Conservation (phyloP, 2,113 vertebrate genomes). For the Zosterops japonicus region DNA sequence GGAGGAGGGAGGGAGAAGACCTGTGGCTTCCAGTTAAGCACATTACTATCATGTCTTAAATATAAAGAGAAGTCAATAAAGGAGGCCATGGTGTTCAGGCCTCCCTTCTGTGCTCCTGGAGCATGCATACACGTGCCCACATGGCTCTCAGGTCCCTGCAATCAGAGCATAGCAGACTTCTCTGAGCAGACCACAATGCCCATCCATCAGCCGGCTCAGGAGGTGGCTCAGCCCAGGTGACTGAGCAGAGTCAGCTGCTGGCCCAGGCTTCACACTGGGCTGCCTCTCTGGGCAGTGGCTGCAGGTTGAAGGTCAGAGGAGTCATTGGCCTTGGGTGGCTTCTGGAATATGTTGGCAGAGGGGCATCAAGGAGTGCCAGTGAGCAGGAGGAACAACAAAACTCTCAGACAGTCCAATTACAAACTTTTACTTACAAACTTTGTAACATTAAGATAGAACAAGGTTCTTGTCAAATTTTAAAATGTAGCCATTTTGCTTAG, state of each 20-base stretch:
- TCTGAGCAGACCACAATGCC: not conserved
- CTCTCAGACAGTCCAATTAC: not conserved
- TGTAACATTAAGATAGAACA: too few relatives aligned
- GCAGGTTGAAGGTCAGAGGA: not conserved
- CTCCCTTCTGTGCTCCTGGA: not conserved
- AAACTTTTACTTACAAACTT: not conserved
- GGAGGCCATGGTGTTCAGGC: not conserved
- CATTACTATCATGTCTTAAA: not conserved
- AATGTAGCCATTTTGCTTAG: not conserved
- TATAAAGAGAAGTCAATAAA: not conserved
- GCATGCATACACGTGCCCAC: rapidly evolving
- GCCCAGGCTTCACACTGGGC: not conserved
- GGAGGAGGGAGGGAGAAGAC: not conserved
- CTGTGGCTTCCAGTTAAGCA: not conserved
- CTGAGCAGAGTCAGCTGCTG: not conserved
- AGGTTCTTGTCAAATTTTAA: not conserved
- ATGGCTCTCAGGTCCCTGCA: rapidly evolving
- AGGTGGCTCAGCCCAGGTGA: rapidly evolving
- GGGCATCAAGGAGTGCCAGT: not conserved
- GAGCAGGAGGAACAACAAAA: not conserved
- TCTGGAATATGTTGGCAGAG: not conserved
- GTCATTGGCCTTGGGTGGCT: not conserved
- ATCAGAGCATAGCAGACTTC: rapidly evolving
- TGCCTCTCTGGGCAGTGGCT: not conserved
- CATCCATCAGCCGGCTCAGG: not conserved